Conservation (phyloP, 2,888 invertebrate genomes). For the Meta bourneti region DNA sequence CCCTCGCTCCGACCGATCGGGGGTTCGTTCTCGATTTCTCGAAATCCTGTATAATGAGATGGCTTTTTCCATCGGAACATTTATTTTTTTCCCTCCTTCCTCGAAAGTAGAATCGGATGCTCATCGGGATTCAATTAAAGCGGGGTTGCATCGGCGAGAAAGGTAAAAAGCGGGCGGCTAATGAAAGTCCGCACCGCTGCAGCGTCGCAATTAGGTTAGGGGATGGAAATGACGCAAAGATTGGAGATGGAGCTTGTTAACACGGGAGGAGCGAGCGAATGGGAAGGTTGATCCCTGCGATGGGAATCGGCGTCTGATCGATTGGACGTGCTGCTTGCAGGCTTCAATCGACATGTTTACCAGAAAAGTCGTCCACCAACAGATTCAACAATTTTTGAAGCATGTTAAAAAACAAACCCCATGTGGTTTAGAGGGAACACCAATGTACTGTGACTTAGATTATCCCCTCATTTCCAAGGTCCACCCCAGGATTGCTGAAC, state of each 20-base stretch:
- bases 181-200: constrained; percentile 58
- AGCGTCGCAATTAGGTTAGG: constrained; percentile 1
- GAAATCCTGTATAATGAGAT: constrained; percentile 74
- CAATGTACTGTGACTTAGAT: too few species aligned
- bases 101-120: constrained; percentile 26
- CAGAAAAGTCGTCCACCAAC: too few species aligned
- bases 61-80: constrained; percentile 32
- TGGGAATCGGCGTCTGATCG: too few species aligned
- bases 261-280: not conserved
- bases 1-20: constrained; percentile 15
- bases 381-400: too few species aligned
- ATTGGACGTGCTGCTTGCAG: too few species aligned
- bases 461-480: too few species aligned
- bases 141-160: constrained; percentile 4
- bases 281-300: not conserved
- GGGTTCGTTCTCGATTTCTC: constrained; percentile 63
- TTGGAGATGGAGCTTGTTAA: constrained; percentile 47
- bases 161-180: constrained; percentile 28
- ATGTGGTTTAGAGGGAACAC: too few species aligned
- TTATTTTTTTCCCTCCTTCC: not conserved
- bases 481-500: too few species aligned
- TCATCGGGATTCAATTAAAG: constrained; percentile 52
- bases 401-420: too few species aligned
- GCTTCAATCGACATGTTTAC: too few species aligned
- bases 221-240: constrained; percentile 36